Conservation (phyloP, 1,140 invertebrate species). For the Tribolium castaneum region DNA sequence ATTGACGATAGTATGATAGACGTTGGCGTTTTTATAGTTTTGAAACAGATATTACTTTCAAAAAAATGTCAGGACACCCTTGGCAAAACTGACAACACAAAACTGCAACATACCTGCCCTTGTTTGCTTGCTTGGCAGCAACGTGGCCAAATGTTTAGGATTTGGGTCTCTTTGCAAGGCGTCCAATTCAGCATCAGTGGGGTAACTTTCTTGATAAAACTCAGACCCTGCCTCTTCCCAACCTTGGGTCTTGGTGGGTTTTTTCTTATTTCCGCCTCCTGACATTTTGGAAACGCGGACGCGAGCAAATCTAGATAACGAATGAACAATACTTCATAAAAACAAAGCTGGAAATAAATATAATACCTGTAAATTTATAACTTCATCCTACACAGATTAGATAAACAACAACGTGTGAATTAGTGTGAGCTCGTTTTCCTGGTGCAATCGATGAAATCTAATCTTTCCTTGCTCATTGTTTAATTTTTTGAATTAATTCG, state of each 20-base stretch:
- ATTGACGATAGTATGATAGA: no score
- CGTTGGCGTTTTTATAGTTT: no score
- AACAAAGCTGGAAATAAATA: background rate
- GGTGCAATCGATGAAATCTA: background rate
- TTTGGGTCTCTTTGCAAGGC: constrained; percentile 76
- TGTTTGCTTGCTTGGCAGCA: constrained; percentile 82
- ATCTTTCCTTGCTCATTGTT: background rate
- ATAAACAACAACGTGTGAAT: background rate
- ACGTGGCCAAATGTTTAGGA: constrained; percentile 77
- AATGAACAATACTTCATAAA: background rate
- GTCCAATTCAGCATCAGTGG: constrained; percentile 75
- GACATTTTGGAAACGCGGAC: constrained; percentile 65
- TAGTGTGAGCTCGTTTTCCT: background rate
- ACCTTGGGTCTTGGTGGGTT: constrained; percentile 68
- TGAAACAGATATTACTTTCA: no score
- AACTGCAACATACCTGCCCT: constrained; percentile 64
- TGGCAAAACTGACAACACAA: no score
- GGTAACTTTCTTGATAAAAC: constrained; percentile 88
- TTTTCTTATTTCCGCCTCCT: constrained; percentile 70
- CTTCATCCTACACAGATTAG: background rate
- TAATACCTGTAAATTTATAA: background rate
- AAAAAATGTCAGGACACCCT: no score
- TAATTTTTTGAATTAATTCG: background rate
- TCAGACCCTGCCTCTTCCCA: constrained; percentile 88
- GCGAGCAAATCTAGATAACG: background rate